These are phyloP conservation scores for Alligator sinensis DNA, from an alignment of 2,113 vertebrate genomes.

Conservation along the genomic window DNA sequence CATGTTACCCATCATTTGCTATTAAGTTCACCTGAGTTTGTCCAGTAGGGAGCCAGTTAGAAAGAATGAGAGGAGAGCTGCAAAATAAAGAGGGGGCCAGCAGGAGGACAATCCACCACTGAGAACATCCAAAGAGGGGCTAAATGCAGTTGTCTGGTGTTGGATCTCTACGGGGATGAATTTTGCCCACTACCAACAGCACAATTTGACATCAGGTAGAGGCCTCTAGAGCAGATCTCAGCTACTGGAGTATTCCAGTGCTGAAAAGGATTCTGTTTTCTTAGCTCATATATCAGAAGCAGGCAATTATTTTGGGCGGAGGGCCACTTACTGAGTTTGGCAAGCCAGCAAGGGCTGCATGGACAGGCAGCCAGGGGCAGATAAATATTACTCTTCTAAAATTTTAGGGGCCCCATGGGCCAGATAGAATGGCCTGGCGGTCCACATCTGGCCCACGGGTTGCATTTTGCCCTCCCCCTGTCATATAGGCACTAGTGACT, in stretches of 20 bases:
- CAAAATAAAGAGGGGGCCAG: background rate
- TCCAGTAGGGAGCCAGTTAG: background rate
- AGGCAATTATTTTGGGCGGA: too few relatives aligned
- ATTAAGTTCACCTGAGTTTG: background rate
- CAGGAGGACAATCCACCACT: background rate
- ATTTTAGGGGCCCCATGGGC: too few relatives aligned
- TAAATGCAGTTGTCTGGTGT: background rate
- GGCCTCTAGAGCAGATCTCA: background rate
- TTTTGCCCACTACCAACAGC: background rate
- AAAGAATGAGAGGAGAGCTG: background rate
- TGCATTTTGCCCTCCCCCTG: too few relatives aligned
- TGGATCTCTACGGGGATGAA: background rate
- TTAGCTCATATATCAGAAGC: background rate
- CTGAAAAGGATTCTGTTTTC: background rate
- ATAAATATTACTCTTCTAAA: too few relatives aligned
- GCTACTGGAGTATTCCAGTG: background rate
- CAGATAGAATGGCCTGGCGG: too few relatives aligned
- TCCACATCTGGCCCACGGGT: too few relatives aligned
- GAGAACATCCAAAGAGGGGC: background rate
- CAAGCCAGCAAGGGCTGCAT: too few relatives aligned
- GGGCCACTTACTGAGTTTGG: too few relatives aligned
- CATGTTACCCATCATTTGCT: background rate
- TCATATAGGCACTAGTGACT: background rate
- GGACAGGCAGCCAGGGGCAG: too few relatives aligned
- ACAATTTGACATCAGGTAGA: background rate